A percentile compares a stretch with the other conserved stretches of the same genome.
These are phyloP conservation scores for Setophaga coronata DNA, from an alignment of 2,113 vertebrate genomes.

Conservation along the genomic window DNA sequence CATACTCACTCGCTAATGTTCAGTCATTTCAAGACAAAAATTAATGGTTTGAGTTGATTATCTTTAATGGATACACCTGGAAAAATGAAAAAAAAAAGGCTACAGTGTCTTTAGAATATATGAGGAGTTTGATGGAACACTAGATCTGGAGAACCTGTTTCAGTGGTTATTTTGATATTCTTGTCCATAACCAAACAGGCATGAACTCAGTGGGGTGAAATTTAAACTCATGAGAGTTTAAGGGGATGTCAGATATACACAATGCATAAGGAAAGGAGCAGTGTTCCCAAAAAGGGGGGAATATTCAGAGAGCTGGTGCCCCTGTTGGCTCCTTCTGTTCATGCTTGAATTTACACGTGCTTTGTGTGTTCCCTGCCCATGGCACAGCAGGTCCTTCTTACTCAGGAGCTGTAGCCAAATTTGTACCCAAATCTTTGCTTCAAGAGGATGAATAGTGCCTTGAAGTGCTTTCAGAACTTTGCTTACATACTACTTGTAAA, in stretches of 20 bases:
- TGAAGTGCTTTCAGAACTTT: background rate
- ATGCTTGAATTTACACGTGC: accelerated
- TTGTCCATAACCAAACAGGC: accelerated
- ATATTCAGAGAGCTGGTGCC: background rate
- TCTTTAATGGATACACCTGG: background rate
- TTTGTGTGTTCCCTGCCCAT: background rate
- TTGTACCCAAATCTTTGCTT: background rate
- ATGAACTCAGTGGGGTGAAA: background rate
- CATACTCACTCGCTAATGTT: background rate
- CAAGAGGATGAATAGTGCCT: background rate
- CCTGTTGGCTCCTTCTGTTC: background rate
- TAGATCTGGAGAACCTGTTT: background rate
- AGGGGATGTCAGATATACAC: background rate
- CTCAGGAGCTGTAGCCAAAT: background rate
- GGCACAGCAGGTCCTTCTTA: background rate
- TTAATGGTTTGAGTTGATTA: background rate
- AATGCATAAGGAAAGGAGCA: background rate
- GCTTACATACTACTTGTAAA: background rate
- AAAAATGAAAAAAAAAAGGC: background rate
- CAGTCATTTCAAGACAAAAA: background rate
- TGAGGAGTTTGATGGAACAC: background rate
- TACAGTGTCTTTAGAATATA: background rate
- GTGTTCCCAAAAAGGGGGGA: background rate
- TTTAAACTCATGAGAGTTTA: background rate
- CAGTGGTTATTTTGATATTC: background rate